Conservation (phyloP, 2,797 vertebrate species). For the Kryptolebias ocellatus region DNA sequence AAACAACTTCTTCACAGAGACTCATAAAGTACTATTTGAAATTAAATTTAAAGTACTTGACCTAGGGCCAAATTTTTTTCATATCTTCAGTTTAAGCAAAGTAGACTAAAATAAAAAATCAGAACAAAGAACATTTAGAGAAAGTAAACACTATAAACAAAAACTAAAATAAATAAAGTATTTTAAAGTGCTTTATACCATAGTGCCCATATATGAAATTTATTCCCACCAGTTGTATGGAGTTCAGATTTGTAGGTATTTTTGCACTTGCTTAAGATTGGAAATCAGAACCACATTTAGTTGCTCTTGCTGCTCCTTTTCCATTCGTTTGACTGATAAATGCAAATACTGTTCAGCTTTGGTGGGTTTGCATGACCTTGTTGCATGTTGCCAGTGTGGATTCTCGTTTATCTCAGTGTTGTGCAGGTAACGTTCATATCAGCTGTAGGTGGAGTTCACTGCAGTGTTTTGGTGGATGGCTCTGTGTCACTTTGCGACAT, state of each 20-base stretch:
- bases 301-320: slow-evolving; percentile 52
- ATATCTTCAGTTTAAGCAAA: no score
- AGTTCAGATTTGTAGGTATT: not conserved
- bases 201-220: not conserved
- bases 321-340: slow-evolving; percentile 66
- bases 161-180: no score
- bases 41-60: no score
- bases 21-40: no score
- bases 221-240: no score
- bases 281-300: slow-evolving; percentile 73
- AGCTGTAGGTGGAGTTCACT: slow-evolving; percentile 86
- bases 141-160: no score
- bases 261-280: slow-evolving; percentile 89
- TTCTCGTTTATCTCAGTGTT: slow-evolving; percentile 85
- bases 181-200: not conserved
- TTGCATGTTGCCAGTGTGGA: slow-evolving; percentile 87
- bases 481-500: slow-evolving; percentile 55
- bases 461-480: slow-evolving; percentile 68
- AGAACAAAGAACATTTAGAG: no score
- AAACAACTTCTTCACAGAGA: slow-evolving; percentile 5
- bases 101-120: no score
- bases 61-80: no score
- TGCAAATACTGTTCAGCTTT: slow-evolving; percentile 83
- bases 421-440: slow-evolving; percentile 86
- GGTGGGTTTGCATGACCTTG: slow-evolving; percentile 82